phyloP scores from a whole-genome alignment of 1,140 invertebrate genomes.

The Ceratoteleas bidentatus region DNA sequence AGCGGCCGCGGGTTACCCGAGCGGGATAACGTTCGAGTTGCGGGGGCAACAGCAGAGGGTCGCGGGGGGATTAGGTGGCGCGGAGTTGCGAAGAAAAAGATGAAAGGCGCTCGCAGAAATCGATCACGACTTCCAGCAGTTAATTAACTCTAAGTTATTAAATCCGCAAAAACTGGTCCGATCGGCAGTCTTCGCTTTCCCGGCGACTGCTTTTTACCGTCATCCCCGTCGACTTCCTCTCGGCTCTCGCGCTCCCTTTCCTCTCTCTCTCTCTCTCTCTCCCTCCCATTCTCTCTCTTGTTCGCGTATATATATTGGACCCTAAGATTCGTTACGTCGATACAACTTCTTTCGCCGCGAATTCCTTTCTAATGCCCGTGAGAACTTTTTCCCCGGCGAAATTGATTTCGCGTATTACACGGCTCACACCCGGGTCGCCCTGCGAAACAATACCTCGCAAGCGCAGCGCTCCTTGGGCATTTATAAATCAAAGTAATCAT shows the following conservation, averaged over 20 bases:
- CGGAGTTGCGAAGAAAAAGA: slow-evolving; percentile 45
- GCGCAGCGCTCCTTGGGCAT: background rate
- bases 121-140: slow-evolving; percentile 77
- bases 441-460: slow-evolving; percentile 9
- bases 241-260: slow-evolving; percentile 12
- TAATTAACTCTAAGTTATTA: slow-evolving; percentile 80
- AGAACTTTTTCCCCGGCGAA: slow-evolving; percentile 32
- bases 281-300: too few species aligned
- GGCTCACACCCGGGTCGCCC: background rate
- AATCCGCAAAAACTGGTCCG: slow-evolving; percentile 75
- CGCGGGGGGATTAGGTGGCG: slow-evolving; percentile 31
- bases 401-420: slow-evolving; percentile 49
- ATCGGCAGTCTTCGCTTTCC: slow-evolving; percentile 54
- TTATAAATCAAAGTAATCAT: slow-evolving; percentile 43
- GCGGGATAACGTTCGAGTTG: slow-evolving; percentile 36
- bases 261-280: too few species aligned
- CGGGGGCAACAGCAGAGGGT: slow-evolving; percentile 23
- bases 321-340: slow-evolving; percentile 57
- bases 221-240: slow-evolving; percentile 48
- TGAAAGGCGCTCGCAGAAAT: slow-evolving; percentile 71
- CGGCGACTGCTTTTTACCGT: slow-evolving; percentile 61
- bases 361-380: slow-evolving; percentile 34
- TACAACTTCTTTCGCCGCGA: slow-evolving; percentile 47
- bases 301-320: too few species aligned
- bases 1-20: slow-evolving; percentile 28